Conservation (phyloP, 2,113 vertebrate genomes). For the Spea multiplicata region DNA sequence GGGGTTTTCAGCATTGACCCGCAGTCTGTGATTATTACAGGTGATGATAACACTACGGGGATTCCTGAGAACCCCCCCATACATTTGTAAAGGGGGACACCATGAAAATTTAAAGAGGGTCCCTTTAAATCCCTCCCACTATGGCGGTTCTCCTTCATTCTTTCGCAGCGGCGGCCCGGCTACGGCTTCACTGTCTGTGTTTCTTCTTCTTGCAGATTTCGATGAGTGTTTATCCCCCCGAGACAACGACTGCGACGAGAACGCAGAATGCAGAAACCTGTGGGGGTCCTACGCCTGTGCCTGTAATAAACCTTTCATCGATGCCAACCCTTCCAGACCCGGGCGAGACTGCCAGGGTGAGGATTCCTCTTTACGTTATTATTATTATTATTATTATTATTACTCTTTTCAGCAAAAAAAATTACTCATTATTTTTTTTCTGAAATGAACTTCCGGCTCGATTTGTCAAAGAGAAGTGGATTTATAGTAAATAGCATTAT, state of each 20-base stretch:
- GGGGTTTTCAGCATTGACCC: constrained; percentile 51
- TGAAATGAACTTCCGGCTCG: too few species aligned
- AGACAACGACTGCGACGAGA: constrained; percentile 61
- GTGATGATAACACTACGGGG: constrained; percentile 50
- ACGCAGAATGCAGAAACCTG: constrained; percentile 61
- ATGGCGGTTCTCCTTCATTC: too few species aligned
- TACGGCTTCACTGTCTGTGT: too few species aligned
- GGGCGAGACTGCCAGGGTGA: constrained; percentile 66
- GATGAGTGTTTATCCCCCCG: constrained; percentile 58
- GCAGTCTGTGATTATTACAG: constrained; percentile 52
- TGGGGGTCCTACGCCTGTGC: constrained; percentile 63
- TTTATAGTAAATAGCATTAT: too few species aligned
- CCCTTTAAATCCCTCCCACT: too few species aligned
- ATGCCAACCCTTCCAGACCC: constrained; percentile 55
- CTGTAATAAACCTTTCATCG: constrained; percentile 55
- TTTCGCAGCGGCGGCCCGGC: too few species aligned
- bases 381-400: too few species aligned
- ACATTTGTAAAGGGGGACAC: too few species aligned
- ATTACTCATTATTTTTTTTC: too few species aligned
- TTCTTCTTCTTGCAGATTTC: constrained; percentile 57
- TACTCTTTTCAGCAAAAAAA: too few species aligned
- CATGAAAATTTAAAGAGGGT: too few species aligned
- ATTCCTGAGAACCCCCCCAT: neutral
- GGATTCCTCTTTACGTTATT: neutral
- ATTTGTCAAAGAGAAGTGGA: too few species aligned